Conservation (phyloP, 2,888 invertebrate species). For the Coremacera marginata region DNA sequence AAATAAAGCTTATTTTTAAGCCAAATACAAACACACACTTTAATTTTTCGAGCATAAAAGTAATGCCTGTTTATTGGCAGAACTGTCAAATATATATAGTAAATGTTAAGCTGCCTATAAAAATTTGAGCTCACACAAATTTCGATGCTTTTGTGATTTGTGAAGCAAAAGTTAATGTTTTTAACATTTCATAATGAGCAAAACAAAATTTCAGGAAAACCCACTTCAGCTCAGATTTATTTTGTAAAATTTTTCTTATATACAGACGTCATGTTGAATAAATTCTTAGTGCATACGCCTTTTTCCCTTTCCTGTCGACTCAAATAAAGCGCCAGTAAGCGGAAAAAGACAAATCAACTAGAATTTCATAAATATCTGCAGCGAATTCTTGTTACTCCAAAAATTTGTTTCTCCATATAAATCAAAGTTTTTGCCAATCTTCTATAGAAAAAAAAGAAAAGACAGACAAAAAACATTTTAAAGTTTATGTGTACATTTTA, state of each 20-base stretch:
- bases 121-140: not conserved
- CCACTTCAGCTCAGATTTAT: no score
- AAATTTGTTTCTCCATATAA: not conserved
- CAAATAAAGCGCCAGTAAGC: constrained; percentile 69
- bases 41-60: no score
- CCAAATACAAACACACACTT: no score
- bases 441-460: not conserved
- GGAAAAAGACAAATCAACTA: constrained; percentile 71
- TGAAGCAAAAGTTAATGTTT: not conserved
- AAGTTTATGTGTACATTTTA: not conserved
- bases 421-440: not conserved
- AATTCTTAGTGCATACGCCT: constrained; percentile 68
- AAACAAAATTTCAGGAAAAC: no score
- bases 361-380: constrained; percentile 51
- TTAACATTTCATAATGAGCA: no score
- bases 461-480: not conserved
- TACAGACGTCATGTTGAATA: constrained; percentile 47
- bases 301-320: constrained; percentile 70
- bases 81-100: not conserved
- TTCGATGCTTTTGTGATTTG: no score
- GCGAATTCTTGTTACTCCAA: no score
- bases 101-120: not conserved
- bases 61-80: not conserved
- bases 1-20: no score
- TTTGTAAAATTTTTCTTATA: not conserved